These are phyloP conservation scores for Pitangus sulphuratus DNA, from an alignment of 2,797 vertebrate species.

Conservation along the genomic window DNA sequence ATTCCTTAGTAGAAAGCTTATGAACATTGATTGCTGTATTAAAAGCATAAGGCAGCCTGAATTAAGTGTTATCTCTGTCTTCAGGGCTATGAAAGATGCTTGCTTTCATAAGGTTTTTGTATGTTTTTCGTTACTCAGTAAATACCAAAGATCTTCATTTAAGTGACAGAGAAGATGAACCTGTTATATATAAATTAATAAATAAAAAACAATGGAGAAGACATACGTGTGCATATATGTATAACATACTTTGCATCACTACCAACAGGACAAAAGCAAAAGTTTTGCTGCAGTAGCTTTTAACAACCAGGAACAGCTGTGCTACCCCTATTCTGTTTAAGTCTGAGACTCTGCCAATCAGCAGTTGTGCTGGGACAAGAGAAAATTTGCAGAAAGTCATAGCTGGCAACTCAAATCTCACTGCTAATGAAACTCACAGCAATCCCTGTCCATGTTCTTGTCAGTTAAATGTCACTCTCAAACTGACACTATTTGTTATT, in stretches of 20 bases:
- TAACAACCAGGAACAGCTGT: background rate
- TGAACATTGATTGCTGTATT: background rate
- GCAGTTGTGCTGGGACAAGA: background rate
- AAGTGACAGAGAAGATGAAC: background rate
- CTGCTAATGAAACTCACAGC: background rate
- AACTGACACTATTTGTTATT: background rate
- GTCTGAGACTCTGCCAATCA: background rate
- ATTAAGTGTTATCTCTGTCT: background rate
- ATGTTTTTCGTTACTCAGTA: background rate
- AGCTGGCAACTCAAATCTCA: background rate
- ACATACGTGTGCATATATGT: accelerated
- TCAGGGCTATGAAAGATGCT: background rate
- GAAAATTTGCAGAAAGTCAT: background rate
- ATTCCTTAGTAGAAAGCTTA: background rate
- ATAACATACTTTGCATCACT: background rate
- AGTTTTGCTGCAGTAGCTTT: background rate
- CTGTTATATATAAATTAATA: background rate
- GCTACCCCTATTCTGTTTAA: background rate
- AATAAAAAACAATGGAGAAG: background rate
- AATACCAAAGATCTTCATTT: background rate
- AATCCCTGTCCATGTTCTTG: background rate
- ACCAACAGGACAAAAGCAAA: background rate
- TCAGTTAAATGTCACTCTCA: background rate
- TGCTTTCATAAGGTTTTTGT: background rate
- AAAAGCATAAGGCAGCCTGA: background rate